Base-by-base conservation (phyloP, 2,113 vertebrate genomes). In the Phalacrocorax aristotelis region DNA sequence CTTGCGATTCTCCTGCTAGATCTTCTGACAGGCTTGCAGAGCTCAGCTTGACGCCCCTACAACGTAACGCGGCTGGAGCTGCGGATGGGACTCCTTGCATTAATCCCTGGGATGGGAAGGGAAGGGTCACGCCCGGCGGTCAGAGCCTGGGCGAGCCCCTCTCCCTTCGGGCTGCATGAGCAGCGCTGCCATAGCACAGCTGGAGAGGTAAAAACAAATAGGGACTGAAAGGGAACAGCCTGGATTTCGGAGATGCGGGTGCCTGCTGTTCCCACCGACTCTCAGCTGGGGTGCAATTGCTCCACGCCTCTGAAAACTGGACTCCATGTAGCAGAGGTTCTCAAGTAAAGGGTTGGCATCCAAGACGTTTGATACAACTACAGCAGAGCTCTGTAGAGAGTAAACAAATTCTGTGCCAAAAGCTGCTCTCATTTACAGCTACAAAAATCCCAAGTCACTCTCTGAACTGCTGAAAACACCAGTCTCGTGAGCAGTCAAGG, bases 351-450 rank as follows among this genome's bases (percentile, higher is more conserved):
- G 48, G 55, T 38, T 87, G 88, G 95, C 93, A 93, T 51, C 64
- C 26, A 5, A 16, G 70, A 57, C 32, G 68, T 62, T 83, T 54
- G 96, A 66, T 58, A 54, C 38, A 83, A 88, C 32, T 5, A 44
- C 87, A 95, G 71, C 49, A 48, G 66, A 85, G 90, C 94, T 93
- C 64, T 15, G 80, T 4, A 15, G 60, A 82, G 74, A 89, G 62
- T 66, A 93, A 95, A 93, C 89, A 92, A 36, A 74, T 52, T 23
- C 90, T 21, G 64, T 92, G 94, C 94, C 96, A 94, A 90, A 89
- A 75, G 83, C 94, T 82, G 83, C 90, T 92, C 88, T 90, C 94
- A 80, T 86, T 93, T 91, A 68, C 88, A 93, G 95, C 90, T 62
- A 86, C 83, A 40, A 54, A 92, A 96, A 77, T 38, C 93, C 92